phyloP scores from a whole-genome alignment of 2,888 invertebrate genomes.

The Ditylenchus weischeri region DNA sequence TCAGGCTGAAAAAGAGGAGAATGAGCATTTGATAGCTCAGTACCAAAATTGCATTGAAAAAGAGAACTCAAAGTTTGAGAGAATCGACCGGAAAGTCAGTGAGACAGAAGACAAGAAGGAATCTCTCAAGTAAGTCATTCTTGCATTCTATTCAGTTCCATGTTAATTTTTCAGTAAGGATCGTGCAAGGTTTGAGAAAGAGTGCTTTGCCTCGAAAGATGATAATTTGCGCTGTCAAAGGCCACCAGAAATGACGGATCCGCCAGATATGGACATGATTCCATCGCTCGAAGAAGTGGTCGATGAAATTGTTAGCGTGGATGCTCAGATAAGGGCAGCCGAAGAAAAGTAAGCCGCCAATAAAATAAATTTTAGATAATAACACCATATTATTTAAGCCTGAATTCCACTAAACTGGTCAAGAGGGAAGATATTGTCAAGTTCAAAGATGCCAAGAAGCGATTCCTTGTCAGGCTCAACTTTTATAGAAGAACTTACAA shows the following conservation, averaged over 20 bases:
- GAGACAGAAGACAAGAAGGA: constrained; percentile 11
- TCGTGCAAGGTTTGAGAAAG: constrained; percentile 6
- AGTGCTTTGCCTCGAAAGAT: background rate
- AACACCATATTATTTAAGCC: background rate
- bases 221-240: constrained; percentile 24
- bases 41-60: background rate
- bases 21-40: background rate
- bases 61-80: background rate
- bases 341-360: constrained; percentile 27
- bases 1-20: background rate
- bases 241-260: constrained; percentile 26
- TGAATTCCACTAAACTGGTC: background rate
- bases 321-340: constrained; percentile 22
- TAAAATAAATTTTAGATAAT: background rate
- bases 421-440: background rate
- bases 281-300: constrained; percentile 28
- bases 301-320: constrained; percentile 12
- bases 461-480: background rate
- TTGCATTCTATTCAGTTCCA: background rate
- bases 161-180: background rate
- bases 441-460: constrained; percentile 4
- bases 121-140: background rate
- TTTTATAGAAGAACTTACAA: background rate
- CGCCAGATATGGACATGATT: constrained; percentile 33
- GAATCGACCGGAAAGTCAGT: background rate